Evolutionary conservation across 2,113 vertebrate genomes (phyloP), one percentile per base, ranked within the genome.

Genomic region (Pelecanoides urinatrix): DNA sequence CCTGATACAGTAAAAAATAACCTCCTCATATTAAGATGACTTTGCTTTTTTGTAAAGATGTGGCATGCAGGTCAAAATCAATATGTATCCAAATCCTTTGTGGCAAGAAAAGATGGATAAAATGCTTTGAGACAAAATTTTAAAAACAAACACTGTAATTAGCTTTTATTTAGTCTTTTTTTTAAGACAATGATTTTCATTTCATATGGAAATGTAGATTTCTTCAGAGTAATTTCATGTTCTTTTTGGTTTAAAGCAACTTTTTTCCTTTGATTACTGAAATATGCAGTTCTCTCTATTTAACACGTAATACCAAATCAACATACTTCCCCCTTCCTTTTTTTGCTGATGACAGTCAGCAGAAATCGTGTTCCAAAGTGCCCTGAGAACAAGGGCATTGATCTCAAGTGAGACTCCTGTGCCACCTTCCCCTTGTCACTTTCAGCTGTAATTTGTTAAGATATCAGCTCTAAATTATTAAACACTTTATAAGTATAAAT

Each of bases 401-500:
- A 98, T 98, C 97, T 97, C 90, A 79, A 96, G 95, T 95, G 93
- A 96, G 96, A 98, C 95, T 97, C 97, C 95, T 88, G 79, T 97
- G 91, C 97, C 96, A 97, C 97, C 96, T 98, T 98, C 97, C 92
- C 92, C 97, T 97, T 98, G 98, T 98, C 98, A 98, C 95, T 98
- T 98, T 98, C 92, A 94, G 96, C 96, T 95, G 97, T 99, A 98
- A 99, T 99, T 99, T 98, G 97, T 97, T 98, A 98, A 98, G 98
- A 98, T 98, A 97, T 98, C 97, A 96, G 96, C 96, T 97, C 97
- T 99, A 99, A 99, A 99, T 99, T 99, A 99, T 99, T 99, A 98
- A 99, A 98, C 86, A 84, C 97, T 98, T 98, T 98, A 98, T 98
- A 98, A 98, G 97, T 98, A 99, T 99, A 99, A 99, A 99, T 99